phyloP scores from a whole-genome alignment of 2,888 invertebrate species.

The Sclerodermus sp. region DNA sequence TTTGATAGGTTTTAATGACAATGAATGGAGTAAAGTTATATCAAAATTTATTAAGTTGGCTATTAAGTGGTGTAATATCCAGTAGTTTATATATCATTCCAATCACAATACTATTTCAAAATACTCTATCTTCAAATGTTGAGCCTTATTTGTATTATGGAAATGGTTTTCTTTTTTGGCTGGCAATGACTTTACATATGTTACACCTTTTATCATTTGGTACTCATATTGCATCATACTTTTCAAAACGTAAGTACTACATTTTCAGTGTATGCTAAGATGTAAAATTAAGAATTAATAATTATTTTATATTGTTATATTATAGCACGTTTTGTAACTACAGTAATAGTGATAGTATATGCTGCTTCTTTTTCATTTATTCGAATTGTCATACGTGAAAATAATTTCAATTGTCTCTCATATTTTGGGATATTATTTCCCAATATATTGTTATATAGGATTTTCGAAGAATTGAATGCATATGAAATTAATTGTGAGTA shows the following conservation, averaged over 20 bases:
- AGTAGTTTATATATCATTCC: constrained; percentile 42
- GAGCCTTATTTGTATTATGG: constrained; percentile 46
- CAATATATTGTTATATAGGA: constrained; percentile 41
- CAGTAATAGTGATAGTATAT: constrained; percentile 18
- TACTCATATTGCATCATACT: constrained; percentile 50
- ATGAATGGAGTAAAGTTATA: constrained; percentile 49
- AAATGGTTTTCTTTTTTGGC: constrained; percentile 49
- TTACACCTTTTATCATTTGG: constrained; percentile 47
- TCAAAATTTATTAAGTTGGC: constrained; percentile 50
- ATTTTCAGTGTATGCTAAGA: neutral
- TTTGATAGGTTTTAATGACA: constrained; percentile 46
- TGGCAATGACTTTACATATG: constrained; percentile 41
- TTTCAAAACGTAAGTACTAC: constrained; percentile 47
- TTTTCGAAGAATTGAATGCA: constrained; percentile 46
- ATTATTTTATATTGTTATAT: constrained; percentile 9
- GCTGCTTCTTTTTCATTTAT: constrained; percentile 17
- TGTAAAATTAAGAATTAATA: neutral
- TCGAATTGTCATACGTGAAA: constrained; percentile 18
- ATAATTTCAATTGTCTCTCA: constrained; percentile 26
- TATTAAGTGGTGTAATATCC: constrained; percentile 42
- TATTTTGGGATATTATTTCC: constrained; percentile 48
- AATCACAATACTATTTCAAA: constrained; percentile 42
- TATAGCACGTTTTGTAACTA: constrained; percentile 24
- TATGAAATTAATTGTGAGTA: constrained; percentile 46
- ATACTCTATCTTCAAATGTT: constrained; percentile 39